Evolutionary conservation across 92 coral and sea anemone genomes (phyloP), one percentile per base, ranked within the genome.

Genomic region (Epizoanthus illoricatus): DNA sequence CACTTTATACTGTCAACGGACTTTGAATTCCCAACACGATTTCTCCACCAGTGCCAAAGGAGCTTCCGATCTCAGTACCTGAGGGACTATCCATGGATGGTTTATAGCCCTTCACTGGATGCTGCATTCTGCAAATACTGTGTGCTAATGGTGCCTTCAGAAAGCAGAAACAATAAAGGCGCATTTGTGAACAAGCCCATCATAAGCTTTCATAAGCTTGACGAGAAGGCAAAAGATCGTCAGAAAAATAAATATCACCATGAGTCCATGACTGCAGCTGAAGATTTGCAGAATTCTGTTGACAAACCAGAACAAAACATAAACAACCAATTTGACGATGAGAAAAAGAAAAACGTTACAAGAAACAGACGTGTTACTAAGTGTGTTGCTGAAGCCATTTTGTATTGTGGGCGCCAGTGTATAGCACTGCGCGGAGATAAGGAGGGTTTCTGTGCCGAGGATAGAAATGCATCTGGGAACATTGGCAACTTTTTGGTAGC

Each of bases 161-260:
- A 84, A 43, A 54, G 62, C 43, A 56, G 83, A 13, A 84, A 75
- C 15, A 73, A 52, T 59, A 84, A 84, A 80, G 83, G 83, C 21
- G 78, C 71, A 40, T 76, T 84, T 75, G 78, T 85, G 73, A 75
- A 76, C 87, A 75, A 75, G 65, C 87, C 87, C 20, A 59, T 82
- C 19, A 12, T 73, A 83, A 83, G 9, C 39, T 83, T 75, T 39
- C 86, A 84, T 20, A 84, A 63, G 66, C 2, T 84, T 45, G 16
- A 73, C 65, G 73, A 83, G 72, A 83, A 83, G 36, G 86, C 86
- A 72, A 73, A 45, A 63, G 47, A 66, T 45, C 81, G 73, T 36
- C 71, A 73, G 73, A 19, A 18, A 19, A 73, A 59, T 65, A 72
- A 73, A 39, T 72, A 83, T 61, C 80, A 83, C 42, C 69, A 73